phyloP scores from a whole-genome alignment of 2,113 vertebrate genomes.

The Astur gentilis region DNA sequence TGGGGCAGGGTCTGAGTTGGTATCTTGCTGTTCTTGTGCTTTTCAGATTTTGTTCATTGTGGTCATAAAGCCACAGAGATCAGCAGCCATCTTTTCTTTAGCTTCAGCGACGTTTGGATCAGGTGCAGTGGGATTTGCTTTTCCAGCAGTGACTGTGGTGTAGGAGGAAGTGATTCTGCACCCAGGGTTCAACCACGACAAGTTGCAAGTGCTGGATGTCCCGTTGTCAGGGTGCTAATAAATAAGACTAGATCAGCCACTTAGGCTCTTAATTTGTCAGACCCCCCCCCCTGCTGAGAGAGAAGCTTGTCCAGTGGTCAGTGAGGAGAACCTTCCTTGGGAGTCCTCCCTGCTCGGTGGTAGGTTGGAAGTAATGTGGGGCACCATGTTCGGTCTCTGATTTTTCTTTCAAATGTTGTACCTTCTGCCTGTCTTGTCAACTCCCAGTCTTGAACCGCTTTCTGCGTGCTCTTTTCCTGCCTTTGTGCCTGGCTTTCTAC shows the following conservation, averaged over 20 bases:
- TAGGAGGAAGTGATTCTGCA: background rate
- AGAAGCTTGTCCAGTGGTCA: background rate
- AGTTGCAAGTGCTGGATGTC: background rate
- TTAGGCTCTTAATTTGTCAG: background rate
- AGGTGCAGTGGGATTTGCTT: background rate
- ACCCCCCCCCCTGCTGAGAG: background rate
- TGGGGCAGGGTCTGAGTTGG: background rate
- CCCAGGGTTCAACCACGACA: background rate
- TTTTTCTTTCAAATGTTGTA: background rate
- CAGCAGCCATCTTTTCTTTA: background rate
- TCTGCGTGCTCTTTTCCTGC: background rate
- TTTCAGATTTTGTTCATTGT: background rate
- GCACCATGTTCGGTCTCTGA: background rate
- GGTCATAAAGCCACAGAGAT: background rate
- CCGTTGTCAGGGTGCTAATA: background rate
- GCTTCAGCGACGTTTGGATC: background rate
- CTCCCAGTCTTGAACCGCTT: background rate
- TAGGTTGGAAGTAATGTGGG: background rate
- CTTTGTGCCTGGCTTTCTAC: background rate
- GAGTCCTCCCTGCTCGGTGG: background rate
- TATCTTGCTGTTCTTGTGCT: background rate
- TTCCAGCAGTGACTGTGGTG: background rate
- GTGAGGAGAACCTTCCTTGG: background rate
- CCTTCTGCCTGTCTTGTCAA: background rate
- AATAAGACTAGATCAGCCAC: background rate